Evolutionary conservation across 2,888 invertebrate species (phyloP).

Genomic region (Sicus ferrugineus): DNA sequence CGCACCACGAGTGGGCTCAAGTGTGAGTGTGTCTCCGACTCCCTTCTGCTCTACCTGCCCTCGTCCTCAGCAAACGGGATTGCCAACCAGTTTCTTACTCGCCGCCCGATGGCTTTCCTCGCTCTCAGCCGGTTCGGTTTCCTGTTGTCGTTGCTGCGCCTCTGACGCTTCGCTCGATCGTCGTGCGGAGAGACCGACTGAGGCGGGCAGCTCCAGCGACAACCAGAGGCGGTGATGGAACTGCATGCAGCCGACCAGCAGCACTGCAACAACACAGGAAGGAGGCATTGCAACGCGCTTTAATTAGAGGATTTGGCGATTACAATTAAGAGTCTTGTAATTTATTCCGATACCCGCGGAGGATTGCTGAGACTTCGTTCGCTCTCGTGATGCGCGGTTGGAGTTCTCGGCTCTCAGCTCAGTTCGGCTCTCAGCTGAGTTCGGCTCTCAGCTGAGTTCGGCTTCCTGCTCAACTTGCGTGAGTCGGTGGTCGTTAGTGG

Average conservation of each 20-base stretch:
- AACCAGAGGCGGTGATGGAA: background rate
- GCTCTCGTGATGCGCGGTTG: background rate
- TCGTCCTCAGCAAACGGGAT: conserved; percentile 15
- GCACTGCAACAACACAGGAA: background rate
- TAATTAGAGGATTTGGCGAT: background rate
- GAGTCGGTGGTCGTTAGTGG: no score
- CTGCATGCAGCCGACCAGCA: background rate
- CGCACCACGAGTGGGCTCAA: background rate
- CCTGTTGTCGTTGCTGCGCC: conserved; percentile 49
- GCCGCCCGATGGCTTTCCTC: conserved; percentile 43
- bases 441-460: no score
- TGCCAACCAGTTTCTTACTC: conserved; percentile 21
- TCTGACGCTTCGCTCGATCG: background rate
- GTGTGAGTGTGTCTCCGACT: background rate
- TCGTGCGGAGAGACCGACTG: background rate
- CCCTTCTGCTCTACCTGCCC: background rate
- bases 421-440: no score
- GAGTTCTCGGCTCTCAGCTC: background rate
- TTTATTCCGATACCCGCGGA: background rate
- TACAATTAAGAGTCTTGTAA: background rate
- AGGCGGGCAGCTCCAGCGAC: background rate
- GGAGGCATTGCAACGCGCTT: background rate
- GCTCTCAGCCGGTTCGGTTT: conserved; percentile 59
- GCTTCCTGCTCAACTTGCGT: no score
- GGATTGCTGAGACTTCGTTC: background rate